Evolutionary conservation across 2,113 vertebrate species (phyloP).

Genomic region (Pachyramphus minor): DNA sequence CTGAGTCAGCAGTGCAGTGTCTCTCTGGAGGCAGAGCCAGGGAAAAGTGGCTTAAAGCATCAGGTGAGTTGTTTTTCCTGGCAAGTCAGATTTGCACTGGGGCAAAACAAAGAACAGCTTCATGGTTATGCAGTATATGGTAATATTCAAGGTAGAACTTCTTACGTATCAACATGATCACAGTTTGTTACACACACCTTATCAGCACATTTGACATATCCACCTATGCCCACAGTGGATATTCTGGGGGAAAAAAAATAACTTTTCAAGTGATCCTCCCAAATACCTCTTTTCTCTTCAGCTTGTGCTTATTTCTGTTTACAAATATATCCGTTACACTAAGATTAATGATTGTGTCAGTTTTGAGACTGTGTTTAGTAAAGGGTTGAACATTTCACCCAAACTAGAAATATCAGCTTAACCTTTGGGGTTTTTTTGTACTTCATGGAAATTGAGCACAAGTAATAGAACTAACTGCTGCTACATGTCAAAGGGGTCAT

Average conservation of each 20-base stretch:
- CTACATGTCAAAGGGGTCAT: neutral
- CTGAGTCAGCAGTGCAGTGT: neutral
- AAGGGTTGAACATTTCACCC: neutral
- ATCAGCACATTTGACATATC: neutral
- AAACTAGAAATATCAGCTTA: neutral
- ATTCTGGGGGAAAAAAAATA: neutral
- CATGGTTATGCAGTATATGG: neutral
- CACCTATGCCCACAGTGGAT: neutral
- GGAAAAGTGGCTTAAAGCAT: neutral
- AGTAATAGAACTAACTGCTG: neutral
- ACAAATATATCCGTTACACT: neutral
- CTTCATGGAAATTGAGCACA: neutral
- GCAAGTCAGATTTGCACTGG: neutral
- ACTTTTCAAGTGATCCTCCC: neutral
- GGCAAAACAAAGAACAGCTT: neutral
- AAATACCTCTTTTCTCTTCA: neutral
- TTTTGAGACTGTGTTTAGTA: neutral
- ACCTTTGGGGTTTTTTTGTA: neutral
- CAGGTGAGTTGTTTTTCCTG: neutral
- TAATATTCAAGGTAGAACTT: neutral
- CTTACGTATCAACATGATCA: neutral
- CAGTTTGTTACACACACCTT: neutral
- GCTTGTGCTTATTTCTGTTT: neutral
- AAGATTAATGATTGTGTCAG: neutral
- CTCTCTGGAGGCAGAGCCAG: neutral